Conservation (phyloP, 2,797 vertebrate genomes). For the Poecilia gillii region DNA sequence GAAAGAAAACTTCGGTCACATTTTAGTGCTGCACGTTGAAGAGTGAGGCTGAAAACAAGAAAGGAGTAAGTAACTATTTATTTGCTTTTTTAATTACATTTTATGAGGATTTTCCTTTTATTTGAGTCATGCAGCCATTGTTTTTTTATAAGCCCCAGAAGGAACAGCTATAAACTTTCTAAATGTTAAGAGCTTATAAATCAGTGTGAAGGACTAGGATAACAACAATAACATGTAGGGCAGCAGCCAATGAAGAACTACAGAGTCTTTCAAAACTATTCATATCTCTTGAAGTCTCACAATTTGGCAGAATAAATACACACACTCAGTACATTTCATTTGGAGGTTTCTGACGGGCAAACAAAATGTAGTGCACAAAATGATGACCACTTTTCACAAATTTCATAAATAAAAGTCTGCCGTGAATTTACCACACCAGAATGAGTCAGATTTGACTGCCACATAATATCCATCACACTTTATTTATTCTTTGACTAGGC, state of each 20-base stretch:
- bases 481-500: neutral
- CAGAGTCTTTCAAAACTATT: neutral
- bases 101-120: neutral
- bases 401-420: neutral
- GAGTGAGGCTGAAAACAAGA: neutral
- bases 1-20: neutral
- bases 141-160: slow-evolving; percentile 3
- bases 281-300: neutral
- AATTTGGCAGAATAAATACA: neutral
- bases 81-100: neutral
- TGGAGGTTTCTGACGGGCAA: neutral
- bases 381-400: neutral
- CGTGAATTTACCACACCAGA: neutral
- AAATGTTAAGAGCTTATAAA: slow-evolving; percentile 4
- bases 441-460: neutral
- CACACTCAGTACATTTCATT: neutral
- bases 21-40: neutral
- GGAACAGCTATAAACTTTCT: slow-evolving; percentile 3
- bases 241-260: neutral
- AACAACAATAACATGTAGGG: neutral
- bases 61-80: neutral
- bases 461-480: neutral
- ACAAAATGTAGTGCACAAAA: neutral
- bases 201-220: neutral
- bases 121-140: neutral